Evolutionary conservation across 2,888 invertebrate genomes (phyloP), one percentile per base, ranked within the genome.

Genomic region (Athalia cordata): DNA sequence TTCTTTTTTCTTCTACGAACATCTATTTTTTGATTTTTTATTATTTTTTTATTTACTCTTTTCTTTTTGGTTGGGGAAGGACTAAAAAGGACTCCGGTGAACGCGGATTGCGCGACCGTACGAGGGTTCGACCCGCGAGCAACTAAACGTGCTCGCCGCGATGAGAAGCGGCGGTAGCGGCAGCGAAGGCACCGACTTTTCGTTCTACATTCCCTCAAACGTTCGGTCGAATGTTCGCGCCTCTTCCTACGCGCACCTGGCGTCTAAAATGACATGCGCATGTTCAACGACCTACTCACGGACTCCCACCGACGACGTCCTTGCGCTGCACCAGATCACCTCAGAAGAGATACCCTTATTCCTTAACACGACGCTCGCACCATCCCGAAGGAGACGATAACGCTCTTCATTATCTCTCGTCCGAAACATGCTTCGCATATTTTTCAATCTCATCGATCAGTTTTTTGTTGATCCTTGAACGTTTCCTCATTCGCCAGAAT

Each of bases 171-270:
- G 5, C 57, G 57, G 45, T 59, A 8, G 72, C 43, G 62, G 50
- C 61, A 64, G 50, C 64, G 50, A n/a, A 13, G 45, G 29, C 61
- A 13, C 59, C 75, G 49, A 29, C 64, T 61, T 62, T 59, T 55
- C 55, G 29, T 29, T 7, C n/a, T 4, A 15, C 11, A 8, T 62
- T 29, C 75, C 75, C 75, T 62, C 75, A 50, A 75, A 62, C 75
- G 50, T 45, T 64, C 29, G 75, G 75, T 75, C 64, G 64, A 75
- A 75, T 64, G 79, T 83, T 85, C 85, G 85, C 83, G 84, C 83
- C 79, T 65, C 78, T 82, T 85, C 83, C 84, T 85, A 82, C 87
- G 88, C 87, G 88, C 88, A 88, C 88, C 88, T 88, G 88, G 86
- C 87, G 86, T 86, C 84, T 84, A 82, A 84, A 82, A 82, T 83